Percentiles rank a stretch among this genome's conserved stretches.
These are phyloP conservation scores for Pachydiplax longipennis DNA, from an alignment of 2,888 invertebrate genomes.

Conservation along the genomic window DNA sequence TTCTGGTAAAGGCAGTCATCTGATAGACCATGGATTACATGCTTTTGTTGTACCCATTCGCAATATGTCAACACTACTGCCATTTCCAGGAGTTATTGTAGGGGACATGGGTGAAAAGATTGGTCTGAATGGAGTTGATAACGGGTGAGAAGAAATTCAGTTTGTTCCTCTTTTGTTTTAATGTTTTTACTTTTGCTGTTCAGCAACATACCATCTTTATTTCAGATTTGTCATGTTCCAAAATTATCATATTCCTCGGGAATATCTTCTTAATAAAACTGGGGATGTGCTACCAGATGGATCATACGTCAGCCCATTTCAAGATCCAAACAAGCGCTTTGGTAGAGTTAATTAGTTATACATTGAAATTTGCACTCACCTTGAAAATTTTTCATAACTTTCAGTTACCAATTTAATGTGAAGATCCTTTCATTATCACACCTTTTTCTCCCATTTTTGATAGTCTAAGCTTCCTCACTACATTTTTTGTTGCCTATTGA, in stretches of 20 bases:
- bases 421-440: too few species aligned
- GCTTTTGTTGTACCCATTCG: slow-evolving; percentile 88
- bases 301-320: slow-evolving; percentile 86
- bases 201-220: slow-evolving; percentile 51
- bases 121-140: slow-evolving; percentile 91
- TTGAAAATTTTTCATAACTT: too few species aligned
- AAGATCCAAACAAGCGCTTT: slow-evolving; percentile 84
- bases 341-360: slow-evolving; percentile 59
- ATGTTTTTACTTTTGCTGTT: not conserved
- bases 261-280: slow-evolving; percentile 83
- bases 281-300: slow-evolving; percentile 90
- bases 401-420: too few species aligned
- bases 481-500: too few species aligned
- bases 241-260: slow-evolving; percentile 85
- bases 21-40: slow-evolving; percentile 80
- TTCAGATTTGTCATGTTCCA: slow-evolving; percentile 84
- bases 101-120: slow-evolving; percentile 94
- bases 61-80: slow-evolving; percentile 73
- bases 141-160: slow-evolving; percentile 71
- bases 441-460: too few species aligned
- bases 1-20: slow-evolving; percentile 71
- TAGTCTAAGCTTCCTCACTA: too few species aligned
- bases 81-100: slow-evolving; percentile 81
- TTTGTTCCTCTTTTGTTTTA: not conserved
- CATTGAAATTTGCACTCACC: not conserved